Conservation (phyloP, 1,140 invertebrate genomes). For the Brachionus manjavacas region DNA sequence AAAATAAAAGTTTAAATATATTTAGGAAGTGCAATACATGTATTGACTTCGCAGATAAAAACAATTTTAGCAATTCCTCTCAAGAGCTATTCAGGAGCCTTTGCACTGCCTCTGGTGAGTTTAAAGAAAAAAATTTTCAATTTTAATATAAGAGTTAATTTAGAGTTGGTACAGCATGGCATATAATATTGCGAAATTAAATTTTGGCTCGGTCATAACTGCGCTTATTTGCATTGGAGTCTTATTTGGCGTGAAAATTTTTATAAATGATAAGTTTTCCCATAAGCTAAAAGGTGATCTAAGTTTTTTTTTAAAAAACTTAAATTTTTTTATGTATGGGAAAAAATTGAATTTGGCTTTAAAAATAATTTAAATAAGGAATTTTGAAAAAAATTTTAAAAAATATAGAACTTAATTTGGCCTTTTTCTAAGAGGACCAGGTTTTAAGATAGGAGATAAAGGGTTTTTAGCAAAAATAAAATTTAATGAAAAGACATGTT, state of each 20-base stretch:
- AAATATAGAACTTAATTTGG: too few relatives aligned
- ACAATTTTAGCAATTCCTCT: slow-evolving; percentile 55
- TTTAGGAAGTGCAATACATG: slow-evolving; percentile 54
- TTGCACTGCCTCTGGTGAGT: slow-evolving; percentile 57
- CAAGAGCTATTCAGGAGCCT: slow-evolving; percentile 49
- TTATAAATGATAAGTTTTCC: slow-evolving; percentile 51
- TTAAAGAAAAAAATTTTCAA: neutral
- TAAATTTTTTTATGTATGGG: too few relatives aligned
- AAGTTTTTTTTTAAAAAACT: neutral
- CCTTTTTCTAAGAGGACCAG: too few relatives aligned
- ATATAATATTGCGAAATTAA: neutral
- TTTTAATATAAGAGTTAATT: neutral
- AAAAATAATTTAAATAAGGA: too few relatives aligned
- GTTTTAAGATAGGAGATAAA: too few relatives aligned
- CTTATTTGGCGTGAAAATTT: slow-evolving; percentile 52
- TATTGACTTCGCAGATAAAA: slow-evolving; percentile 59
- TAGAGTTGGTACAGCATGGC: neutral
- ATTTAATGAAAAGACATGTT: too few relatives aligned
- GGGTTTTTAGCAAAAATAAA: too few relatives aligned
- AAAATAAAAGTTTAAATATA: neutral
- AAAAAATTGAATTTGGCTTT: too few relatives aligned
- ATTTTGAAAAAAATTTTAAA: too few relatives aligned
- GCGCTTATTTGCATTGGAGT: slow-evolving; percentile 51
- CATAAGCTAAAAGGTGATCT: slow-evolving; percentile 44
- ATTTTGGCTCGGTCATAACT: slow-evolving; percentile 46